Percentiles rank a stretch among this genome's conserved stretches.
phyloP scores from a whole-genome alignment of 2,888 invertebrate species.

The Linyphia triangularis region DNA sequence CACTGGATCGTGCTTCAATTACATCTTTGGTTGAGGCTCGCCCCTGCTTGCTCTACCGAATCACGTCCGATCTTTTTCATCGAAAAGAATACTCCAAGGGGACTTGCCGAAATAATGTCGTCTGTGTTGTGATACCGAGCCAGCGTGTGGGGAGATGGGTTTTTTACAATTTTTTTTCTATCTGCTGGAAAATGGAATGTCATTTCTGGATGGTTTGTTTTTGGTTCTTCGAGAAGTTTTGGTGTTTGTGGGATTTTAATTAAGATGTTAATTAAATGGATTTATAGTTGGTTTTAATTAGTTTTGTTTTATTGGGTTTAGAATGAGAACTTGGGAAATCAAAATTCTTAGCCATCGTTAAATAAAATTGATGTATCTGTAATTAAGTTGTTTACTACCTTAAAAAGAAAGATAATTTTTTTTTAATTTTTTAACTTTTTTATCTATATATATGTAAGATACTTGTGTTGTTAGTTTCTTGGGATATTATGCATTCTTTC shows the following conservation, averaged over 20 bases:
- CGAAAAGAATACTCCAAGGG: constrained; percentile 47
- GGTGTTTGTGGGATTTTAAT: neutral
- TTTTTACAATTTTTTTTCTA: neutral
- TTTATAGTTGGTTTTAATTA: neutral
- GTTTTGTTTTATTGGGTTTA: neutral
- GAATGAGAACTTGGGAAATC: too few species aligned
- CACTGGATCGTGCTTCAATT: constrained; percentile 64
- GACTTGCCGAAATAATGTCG: constrained; percentile 41
- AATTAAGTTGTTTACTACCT: too few species aligned
- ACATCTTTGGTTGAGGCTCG: constrained; percentile 61
- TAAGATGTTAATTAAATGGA: neutral
- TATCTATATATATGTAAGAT: too few species aligned
- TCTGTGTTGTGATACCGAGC: constrained; percentile 52
- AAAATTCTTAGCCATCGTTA: too few species aligned
- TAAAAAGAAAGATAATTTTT: too few species aligned
- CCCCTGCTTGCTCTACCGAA: constrained; percentile 54
- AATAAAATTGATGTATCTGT: too few species aligned
- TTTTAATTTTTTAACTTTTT: too few species aligned
- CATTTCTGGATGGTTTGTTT: neutral
- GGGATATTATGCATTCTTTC: too few species aligned
- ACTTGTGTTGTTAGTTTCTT: too few species aligned
- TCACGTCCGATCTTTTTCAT: constrained; percentile 70
- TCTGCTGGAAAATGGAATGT: neutral
- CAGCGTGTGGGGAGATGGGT: too few species aligned
- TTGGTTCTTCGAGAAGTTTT: neutral